phyloP scores from a whole-genome alignment of 1,140 invertebrate genomes.

The Amyelois transitella region DNA sequence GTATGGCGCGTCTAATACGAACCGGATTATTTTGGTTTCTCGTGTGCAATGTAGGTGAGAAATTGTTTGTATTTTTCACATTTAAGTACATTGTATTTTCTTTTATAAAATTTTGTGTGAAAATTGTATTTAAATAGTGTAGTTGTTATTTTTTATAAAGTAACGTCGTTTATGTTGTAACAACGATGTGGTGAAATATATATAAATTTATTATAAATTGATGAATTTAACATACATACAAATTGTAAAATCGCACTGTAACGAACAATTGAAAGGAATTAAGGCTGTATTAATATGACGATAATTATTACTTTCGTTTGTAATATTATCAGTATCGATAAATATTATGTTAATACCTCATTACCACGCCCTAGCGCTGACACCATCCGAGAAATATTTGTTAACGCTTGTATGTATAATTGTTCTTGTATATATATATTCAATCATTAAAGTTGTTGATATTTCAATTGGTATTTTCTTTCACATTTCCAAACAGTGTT shows the following conservation, averaged over 20 bases:
- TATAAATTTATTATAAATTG: neutral
- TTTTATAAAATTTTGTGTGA: neutral
- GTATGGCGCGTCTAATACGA: slow-evolving; percentile 9
- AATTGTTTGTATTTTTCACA: slow-evolving; percentile 16
- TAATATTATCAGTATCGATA: slow-evolving; percentile 1
- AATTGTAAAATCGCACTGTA: neutral
- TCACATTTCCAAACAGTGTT: too few relatives aligned
- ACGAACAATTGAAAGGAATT: neutral
- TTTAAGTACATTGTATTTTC: slow-evolving; percentile 7
- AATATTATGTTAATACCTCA: slow-evolving; percentile 7
- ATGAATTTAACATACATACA: neutral
- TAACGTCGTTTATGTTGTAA: slow-evolving; percentile 6
- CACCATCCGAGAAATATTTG: slow-evolving; percentile 23
- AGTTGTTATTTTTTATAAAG: slow-evolving; percentile 13
- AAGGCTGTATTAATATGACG: neutral
- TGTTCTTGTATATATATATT: slow-evolving; percentile 71
- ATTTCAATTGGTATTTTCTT: slow-evolving; percentile 43
- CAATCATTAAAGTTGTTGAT: slow-evolving; percentile 70
- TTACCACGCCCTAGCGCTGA: slow-evolving; percentile 9
- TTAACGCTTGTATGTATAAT: slow-evolving; percentile 49
- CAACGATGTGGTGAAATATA: slow-evolving; percentile 14
- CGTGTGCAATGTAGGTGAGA: slow-evolving; percentile 20
- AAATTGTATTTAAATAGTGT: slow-evolving; percentile 4
- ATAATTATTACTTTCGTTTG: slow-evolving; percentile 1
- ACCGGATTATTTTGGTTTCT: slow-evolving; percentile 1